Conservation (phyloP, 2,797 vertebrate species). For the Manis pentadactyla region DNA sequence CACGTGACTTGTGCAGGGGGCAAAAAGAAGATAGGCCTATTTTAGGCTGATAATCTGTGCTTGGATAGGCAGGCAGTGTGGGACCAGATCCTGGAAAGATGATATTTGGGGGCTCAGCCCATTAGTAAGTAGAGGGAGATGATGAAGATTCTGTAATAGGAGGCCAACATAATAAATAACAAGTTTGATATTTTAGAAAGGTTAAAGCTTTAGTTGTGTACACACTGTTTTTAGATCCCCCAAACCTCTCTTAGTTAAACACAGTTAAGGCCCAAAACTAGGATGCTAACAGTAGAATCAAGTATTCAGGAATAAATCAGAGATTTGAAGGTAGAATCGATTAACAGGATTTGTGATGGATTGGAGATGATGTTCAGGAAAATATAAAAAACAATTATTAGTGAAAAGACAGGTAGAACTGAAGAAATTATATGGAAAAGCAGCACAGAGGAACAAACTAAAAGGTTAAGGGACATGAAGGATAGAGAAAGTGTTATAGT, state of each 20-base stretch:
- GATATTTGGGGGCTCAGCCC: background rate
- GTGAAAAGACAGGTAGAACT: conserved; percentile 4
- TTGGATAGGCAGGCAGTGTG: background rate
- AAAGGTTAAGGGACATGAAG: background rate
- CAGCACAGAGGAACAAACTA: background rate
- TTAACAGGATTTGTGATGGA: conserved; percentile 20
- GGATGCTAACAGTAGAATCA: background rate
- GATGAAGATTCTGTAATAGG: conserved; percentile 7
- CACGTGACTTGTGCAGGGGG: background rate
- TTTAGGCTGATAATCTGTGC: conserved; percentile 1
- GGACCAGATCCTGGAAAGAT: background rate
- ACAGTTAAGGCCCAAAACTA: background rate
- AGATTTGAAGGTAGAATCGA: conserved; percentile 36
- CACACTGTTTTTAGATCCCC: background rate
- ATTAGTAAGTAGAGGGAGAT: conserved; percentile 12
- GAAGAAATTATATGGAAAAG: conserved; percentile 37
- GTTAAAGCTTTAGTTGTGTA: background rate
- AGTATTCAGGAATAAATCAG: conserved; percentile 42
- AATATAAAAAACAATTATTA: conserved; percentile 13
- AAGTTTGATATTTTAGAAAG: conserved; percentile 55
- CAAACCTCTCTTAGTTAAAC: conserved; percentile 15
- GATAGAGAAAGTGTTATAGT: background rate
- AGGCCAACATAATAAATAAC: background rate
- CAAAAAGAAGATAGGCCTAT: background rate
- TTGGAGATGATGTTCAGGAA: background rate